Conservation (phyloP, 2,888 invertebrate species). For the Neelides folsomi region DNA sequence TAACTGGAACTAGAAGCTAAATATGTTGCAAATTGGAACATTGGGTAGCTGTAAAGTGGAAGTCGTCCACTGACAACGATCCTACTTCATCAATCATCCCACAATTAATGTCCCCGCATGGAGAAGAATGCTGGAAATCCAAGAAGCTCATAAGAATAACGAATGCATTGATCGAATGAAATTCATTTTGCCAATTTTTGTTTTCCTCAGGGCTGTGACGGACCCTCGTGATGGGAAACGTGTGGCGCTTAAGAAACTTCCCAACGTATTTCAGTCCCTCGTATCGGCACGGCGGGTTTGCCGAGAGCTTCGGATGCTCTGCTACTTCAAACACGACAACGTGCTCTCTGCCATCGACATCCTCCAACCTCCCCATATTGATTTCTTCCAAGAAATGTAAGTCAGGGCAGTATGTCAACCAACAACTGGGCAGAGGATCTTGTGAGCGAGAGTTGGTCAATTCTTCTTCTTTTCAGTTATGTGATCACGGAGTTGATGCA, state of each 20-base stretch:
- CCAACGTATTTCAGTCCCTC: slow-evolving; percentile 98
- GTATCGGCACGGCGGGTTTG: slow-evolving; percentile 98
- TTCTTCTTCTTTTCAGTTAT: slow-evolving; percentile 54
- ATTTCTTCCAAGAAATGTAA: slow-evolving; percentile 99
- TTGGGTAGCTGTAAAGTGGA: no score
- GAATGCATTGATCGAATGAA: no score
- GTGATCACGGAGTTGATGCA: slow-evolving; percentile 98
- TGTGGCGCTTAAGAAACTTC: slow-evolving; percentile 98
- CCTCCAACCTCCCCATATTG: slow-evolving; percentile 93
- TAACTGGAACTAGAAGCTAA: no score
- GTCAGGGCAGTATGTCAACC: slow-evolving; percentile 2
- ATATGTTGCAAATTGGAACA: no score
- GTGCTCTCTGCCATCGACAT: slow-evolving; percentile 96
- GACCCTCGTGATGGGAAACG: slow-evolving; percentile 96
- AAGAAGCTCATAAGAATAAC: no score
- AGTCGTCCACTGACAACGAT: no score
- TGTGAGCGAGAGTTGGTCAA: slow-evolving; percentile 1
- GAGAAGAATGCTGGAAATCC: no score
- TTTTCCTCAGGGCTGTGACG: slow-evolving; percentile 79
- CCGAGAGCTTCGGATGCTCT: slow-evolving; percentile 96
- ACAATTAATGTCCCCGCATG: no score
- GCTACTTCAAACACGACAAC: slow-evolving; percentile 99
- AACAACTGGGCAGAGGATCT: no score
- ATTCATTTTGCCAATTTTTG: no score
- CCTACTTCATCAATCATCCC: no score